Percentiles rank a stretch among this genome's conserved stretches.
These are phyloP conservation scores for Cephalopholis sonnerati DNA, from an alignment of 2,113 vertebrate genomes.

Conservation along the genomic window DNA sequence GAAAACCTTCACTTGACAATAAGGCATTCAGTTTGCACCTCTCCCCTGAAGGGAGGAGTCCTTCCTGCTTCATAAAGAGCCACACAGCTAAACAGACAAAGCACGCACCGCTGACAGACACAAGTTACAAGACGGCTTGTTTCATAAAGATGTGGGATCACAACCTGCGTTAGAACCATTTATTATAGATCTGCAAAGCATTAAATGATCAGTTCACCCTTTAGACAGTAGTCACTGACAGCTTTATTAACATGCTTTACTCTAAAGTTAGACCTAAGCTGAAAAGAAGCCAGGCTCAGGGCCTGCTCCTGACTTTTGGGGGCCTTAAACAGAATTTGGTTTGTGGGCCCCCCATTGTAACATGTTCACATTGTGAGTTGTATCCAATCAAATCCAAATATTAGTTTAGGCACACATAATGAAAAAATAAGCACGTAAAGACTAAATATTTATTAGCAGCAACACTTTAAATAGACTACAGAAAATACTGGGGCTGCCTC, in stretches of 20 bases:
- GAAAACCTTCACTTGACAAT: slow-evolving; percentile 35
- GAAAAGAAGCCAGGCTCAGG: not conserved
- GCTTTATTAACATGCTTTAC: not conserved
- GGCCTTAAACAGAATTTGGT: too few relatives aligned
- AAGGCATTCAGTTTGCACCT: slow-evolving; percentile 25
- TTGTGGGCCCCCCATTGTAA: too few relatives aligned
- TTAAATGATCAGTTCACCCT: not conserved
- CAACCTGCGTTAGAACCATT: not conserved
- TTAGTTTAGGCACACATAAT: too few relatives aligned
- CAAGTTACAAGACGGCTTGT: not conserved
- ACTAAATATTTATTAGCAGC: too few relatives aligned
- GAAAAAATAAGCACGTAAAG: too few relatives aligned
- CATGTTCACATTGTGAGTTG: too few relatives aligned
- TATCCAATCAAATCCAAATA: too few relatives aligned
- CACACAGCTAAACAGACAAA: slow-evolving; percentile 11
- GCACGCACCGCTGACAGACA: not conserved
- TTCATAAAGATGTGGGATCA: not conserved
- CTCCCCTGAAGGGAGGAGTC: slow-evolving; percentile 42
- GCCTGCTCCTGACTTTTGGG: too few relatives aligned
- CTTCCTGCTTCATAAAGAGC: slow-evolving; percentile 41
- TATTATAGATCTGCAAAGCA: not conserved
- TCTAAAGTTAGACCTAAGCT: not conserved
- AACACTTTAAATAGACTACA: too few relatives aligned
- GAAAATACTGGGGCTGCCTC: too few relatives aligned
- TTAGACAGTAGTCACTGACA: not conserved